These are phyloP conservation scores for Aethina tumida DNA, from an alignment of 1,140 invertebrate species.

Conservation along the genomic window DNA sequence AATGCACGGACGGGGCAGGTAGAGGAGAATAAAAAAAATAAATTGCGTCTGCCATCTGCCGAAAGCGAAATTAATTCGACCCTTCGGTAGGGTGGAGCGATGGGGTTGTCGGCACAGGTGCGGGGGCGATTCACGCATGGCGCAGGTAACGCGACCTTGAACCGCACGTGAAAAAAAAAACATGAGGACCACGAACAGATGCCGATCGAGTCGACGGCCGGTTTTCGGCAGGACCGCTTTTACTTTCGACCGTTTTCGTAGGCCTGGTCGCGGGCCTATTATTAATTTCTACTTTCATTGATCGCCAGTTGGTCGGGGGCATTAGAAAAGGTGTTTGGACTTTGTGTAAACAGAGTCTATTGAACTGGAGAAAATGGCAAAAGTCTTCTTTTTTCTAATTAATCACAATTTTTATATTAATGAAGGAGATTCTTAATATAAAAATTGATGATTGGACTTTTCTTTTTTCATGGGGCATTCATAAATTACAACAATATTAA, in stretches of 20 bases:
- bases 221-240: conserved; percentile 12
- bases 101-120: neutral
- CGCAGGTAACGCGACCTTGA: conserved; percentile 3
- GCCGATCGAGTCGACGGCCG: neutral
- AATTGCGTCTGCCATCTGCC: conserved; percentile 12
- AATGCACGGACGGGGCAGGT: neutral
- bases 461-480: no score
- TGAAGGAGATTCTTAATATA: no score
- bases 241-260: conserved; percentile 8
- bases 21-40: conserved; percentile 9
- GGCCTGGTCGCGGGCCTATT: no score
- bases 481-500: no score
- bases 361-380: no score
- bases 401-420: no score
- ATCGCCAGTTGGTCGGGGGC: no score
- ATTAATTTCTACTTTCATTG: no score
- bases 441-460: no score
- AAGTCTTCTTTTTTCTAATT: no score
- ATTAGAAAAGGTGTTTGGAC: no score
- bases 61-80: conserved; percentile 5
- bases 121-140: conserved; percentile 11
- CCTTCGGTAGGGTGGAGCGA: conserved; percentile 7
- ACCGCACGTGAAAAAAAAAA: conserved; percentile 3
- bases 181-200: neutral
- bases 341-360: no score